Evolutionary conservation across 2,797 vertebrate species (phyloP).

Genomic region (Trachurus trachurus): DNA sequence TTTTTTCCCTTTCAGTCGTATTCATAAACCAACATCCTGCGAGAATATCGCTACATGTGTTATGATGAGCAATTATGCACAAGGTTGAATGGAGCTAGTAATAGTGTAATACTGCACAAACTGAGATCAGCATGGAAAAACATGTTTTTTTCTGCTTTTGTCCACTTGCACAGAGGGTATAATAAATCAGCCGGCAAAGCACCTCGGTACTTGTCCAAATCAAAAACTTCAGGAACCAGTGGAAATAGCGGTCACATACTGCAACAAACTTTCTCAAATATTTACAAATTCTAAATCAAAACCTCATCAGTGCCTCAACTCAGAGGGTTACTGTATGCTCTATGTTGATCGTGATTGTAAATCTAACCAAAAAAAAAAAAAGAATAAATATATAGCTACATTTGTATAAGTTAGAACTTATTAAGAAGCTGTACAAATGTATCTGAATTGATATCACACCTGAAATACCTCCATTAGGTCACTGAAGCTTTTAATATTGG

Average conservation of each 20-base stretch:
- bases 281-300: conserved; percentile 19
- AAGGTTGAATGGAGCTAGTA: neutral
- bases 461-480: neutral
- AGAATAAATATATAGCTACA: no score
- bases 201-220: neutral
- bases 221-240: neutral
- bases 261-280: neutral
- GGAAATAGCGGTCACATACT: neutral
- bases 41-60: neutral
- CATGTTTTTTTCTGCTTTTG: neutral
- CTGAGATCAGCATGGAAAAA: neutral
- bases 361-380: neutral
- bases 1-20: neutral
- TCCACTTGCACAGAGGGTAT: neutral
- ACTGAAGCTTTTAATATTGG: neutral
- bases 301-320: neutral
- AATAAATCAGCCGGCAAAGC: neutral
- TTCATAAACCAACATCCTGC: neutral
- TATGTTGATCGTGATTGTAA: neutral
- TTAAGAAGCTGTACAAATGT: no score
- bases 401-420: neutral
- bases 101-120: neutral
- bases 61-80: neutral
- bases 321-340: neutral
- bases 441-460: neutral